These are phyloP conservation scores for Notolepis coatsorum DNA, from an alignment of 2,797 vertebrate species.

Conservation along the genomic window DNA sequence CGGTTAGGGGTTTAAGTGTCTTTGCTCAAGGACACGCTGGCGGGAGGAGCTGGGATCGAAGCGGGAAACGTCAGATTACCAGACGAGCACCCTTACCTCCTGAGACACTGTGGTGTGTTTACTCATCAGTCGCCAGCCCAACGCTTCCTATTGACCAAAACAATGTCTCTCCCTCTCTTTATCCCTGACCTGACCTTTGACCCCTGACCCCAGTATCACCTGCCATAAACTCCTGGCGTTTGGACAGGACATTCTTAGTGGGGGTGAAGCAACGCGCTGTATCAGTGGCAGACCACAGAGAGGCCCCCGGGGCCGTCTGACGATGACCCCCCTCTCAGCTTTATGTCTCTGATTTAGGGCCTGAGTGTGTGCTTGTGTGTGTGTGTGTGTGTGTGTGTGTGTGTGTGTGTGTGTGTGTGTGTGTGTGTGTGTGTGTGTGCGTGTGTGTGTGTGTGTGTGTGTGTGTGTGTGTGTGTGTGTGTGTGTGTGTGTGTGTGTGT, in stretches of 20 bases:
- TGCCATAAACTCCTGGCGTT: slow-evolving; percentile 68
- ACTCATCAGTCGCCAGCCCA: too few species aligned
- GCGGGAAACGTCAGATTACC: too few species aligned
- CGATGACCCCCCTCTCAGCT: slow-evolving; percentile 51
- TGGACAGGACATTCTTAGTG: slow-evolving; percentile 73
- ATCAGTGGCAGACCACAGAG: slow-evolving; percentile 48
- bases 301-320: slow-evolving; percentile 33
- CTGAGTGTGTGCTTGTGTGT: neutral
- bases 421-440: neutral
- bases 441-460: neutral
- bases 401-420: slow-evolving; percentile 23
- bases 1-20: too few species aligned
- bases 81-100: too few species aligned
- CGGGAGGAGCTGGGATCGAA: too few species aligned
- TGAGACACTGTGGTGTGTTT: too few species aligned
- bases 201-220: slow-evolving; percentile 71
- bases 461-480: slow-evolving; percentile 2
- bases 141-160: slow-evolving; percentile 60
- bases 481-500: neutral
- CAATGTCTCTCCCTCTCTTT: slow-evolving; percentile 28
- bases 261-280: slow-evolving; percentile 60
- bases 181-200: slow-evolving; percentile 53
- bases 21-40: too few species aligned
- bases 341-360: slow-evolving; percentile 46
- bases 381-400: neutral